These are phyloP conservation scores for Nemopilema nomurai DNA, from an alignment of 30 jellyfish, hydroid and myxozoan genomes.

Conservation along the genomic window DNA sequence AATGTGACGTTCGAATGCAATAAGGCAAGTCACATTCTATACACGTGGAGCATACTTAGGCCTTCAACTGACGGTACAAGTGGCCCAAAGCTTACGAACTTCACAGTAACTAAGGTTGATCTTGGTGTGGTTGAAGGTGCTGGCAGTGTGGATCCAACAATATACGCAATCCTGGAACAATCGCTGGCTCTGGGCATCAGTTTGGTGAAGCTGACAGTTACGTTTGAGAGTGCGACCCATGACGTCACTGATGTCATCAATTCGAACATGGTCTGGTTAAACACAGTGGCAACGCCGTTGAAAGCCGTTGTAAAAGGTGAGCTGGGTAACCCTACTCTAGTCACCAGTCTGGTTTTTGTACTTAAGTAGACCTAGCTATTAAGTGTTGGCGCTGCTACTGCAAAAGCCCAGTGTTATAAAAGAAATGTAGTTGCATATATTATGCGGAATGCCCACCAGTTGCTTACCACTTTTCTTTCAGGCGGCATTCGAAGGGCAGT, in stretches of 20 bases:
- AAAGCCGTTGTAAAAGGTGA: constrained; percentile 73
- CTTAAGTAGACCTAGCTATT: too few species aligned
- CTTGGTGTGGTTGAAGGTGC: constrained; percentile 64
- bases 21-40: constrained; percentile 69
- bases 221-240: constrained; percentile 59
- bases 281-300: constrained; percentile 78
- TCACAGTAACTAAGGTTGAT: constrained; percentile 23
- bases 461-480: neutral
- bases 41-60: constrained; percentile 67
- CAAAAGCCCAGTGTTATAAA: too few species aligned
- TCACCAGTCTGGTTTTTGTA: too few species aligned
- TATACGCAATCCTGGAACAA: constrained; percentile 56
- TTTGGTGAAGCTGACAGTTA: constrained; percentile 58
- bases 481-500: constrained; percentile 96
- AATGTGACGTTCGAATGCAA: constrained; percentile 75
- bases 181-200: constrained; percentile 67
- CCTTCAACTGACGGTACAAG: constrained; percentile 6
- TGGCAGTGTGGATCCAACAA: constrained; percentile 71
- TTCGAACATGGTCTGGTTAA: constrained; percentile 59
- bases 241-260: constrained; percentile 63
- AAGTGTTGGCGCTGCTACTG: too few species aligned
- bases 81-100: constrained; percentile 9
- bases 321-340: neutral
- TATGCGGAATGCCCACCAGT: too few species aligned
- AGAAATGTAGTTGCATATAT: too few species aligned